Evolutionary conservation across 2,113 vertebrate genomes (phyloP).

Genomic region (Nothobranchius furzeri): DNA sequence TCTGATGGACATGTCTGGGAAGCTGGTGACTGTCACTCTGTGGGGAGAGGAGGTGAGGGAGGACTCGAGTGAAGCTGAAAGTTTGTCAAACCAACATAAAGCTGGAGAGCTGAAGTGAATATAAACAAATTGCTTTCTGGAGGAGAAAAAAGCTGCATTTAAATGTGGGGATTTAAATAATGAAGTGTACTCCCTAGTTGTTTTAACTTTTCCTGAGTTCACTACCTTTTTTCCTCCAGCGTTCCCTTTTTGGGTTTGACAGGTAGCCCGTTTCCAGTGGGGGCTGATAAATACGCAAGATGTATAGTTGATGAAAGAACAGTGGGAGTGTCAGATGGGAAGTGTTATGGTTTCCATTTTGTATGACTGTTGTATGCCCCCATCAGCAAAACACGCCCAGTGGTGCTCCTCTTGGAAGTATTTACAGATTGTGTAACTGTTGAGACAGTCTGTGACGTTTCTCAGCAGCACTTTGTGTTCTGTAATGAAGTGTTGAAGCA

Average conservation of each 20-base stretch:
- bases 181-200: slow-evolving; percentile 18
- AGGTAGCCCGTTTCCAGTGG: slow-evolving; percentile 31
- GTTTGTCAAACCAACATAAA: no score
- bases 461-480: no score
- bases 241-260: slow-evolving; percentile 42
- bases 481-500: no score
- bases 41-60: slow-evolving; percentile 91
- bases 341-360: slow-evolving; percentile 1
- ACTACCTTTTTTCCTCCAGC: slow-evolving; percentile 7
- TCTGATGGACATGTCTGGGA: slow-evolving; percentile 92
- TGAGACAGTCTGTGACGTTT: no score
- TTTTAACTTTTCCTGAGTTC: slow-evolving; percentile 33
- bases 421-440: no score
- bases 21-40: slow-evolving; percentile 87
- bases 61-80: background rate
- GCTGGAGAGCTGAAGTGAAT: background rate
- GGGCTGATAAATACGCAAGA: slow-evolving; percentile 40
- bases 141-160: slow-evolving; percentile 13
- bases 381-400: background rate
- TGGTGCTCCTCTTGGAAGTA: background rate
- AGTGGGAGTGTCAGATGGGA: slow-evolving; percentile 29
- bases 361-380: background rate
- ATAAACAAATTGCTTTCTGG: background rate
- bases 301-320: slow-evolving; percentile 49
- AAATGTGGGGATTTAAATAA: slow-evolving; percentile 21